Conservation (phyloP, 2,888 invertebrate species). For the Patella caerulea region DNA sequence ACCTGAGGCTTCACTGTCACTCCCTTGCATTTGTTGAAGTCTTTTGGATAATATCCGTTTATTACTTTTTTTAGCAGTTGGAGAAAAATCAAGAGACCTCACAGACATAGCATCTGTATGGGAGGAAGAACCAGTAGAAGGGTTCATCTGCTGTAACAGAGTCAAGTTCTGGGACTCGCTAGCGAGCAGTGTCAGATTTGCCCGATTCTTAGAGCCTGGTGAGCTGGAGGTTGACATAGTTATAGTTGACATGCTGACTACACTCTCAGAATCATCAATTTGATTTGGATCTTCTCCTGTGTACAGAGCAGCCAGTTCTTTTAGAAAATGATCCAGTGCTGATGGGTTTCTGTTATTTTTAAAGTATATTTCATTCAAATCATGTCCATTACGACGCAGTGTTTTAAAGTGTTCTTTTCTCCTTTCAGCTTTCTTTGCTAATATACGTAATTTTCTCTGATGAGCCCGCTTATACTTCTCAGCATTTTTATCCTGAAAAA, state of each 20-base stretch:
- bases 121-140: neutral
- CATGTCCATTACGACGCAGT: neutral
- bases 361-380: neutral
- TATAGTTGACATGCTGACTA: neutral
- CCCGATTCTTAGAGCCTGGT: neutral
- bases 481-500: neutral
- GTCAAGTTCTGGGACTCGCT: constrained; percentile 2
- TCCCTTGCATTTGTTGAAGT: too few relatives aligned
- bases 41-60: too few relatives aligned
- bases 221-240: neutral
- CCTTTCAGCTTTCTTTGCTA: neutral
- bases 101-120: neutral
- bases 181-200: neutral
- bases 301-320: neutral
- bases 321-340: neutral
- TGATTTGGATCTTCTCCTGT: neutral
- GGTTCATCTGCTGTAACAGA: neutral
- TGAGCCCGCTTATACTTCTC: neutral
- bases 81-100: too few relatives aligned
- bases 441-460: neutral
- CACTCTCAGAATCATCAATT: neutral
- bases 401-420: neutral
- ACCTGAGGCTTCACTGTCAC: too few relatives aligned
- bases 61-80: too few relatives aligned
- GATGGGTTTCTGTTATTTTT: neutral